Evolutionary conservation across 2,113 vertebrate genomes (phyloP).

Genomic region (Mixornis gularis): DNA sequence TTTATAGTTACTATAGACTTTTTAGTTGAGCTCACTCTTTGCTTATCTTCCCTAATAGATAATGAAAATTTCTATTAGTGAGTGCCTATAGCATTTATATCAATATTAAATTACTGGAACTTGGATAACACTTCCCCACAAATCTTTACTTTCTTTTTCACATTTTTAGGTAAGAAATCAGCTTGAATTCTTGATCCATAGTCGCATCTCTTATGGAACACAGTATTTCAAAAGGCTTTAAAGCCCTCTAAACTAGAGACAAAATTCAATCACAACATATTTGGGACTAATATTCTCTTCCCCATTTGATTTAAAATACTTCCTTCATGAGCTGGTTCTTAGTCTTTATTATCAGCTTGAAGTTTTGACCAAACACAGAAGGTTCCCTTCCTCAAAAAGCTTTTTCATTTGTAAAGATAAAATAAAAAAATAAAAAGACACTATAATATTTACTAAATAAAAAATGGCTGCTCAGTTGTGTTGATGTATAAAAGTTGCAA

Average conservation of each 20-base stretch:
- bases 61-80: background rate
- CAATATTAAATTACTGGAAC: background rate
- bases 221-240: background rate
- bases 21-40: background rate
- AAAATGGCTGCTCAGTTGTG: background rate
- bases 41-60: background rate
- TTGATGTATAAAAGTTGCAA: background rate
- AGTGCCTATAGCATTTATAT: background rate
- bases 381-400: fast-evolving
- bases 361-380: background rate
- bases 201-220: background rate
- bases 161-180: background rate
- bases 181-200: background rate
- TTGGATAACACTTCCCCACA: fast-evolving
- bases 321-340: background rate
- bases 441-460: background rate
- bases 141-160: background rate
- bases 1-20: background rate
- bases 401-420: background rate
- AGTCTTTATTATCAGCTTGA: background rate
- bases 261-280: background rate
- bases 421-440: too few relatives aligned
- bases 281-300: background rate
- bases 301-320: background rate
- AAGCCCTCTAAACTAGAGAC: background rate